Evolutionary conservation across 2,888 invertebrate genomes (phyloP), one percentile per base, ranked within the genome.

Genomic region (Epistrophe eligans): DNA sequence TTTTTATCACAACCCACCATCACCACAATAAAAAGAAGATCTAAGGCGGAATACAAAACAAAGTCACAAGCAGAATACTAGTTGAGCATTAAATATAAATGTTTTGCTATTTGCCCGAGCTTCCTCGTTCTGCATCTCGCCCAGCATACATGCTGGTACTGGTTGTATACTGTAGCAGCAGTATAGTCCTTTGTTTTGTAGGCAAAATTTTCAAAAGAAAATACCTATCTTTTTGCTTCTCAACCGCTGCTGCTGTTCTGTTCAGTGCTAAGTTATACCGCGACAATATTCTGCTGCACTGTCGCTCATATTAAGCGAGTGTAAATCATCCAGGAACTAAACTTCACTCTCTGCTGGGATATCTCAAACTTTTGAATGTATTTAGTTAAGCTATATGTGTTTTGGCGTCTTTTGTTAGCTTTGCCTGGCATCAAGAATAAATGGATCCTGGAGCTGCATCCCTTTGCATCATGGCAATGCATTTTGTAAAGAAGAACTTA

Each of bases 71-170:
- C 70, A 73, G 84, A 74, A 84, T 84, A 84, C 84, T 84, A 84
- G 79, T 79, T 84, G 79, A 79, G 79, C 84, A 84, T 84, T 79
- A 79, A 84, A 79, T 66, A 79, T 84, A 79, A 84, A 84, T 74
- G 84, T 71, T 71, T 50, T 15, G 67, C 79, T 73, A 79, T 77
- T 79, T 77, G 57, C 57, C 28, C 32, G 52, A 24, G 24, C n/a
- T 57, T 70, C 28, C 35, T 17, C 28, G 6, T 67, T 28, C 48
- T 19, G n/a, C 50, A 8, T 28, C 24, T 40, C 38, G 4, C 9
- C 45, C 15, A 28, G 15, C 28, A 55, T 35, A 52, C 28, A 55
- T 66, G 11, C 8, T 17, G 17, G 15, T 17, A 3, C 9, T 45
- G 19, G 19, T 52, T 15, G 43, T 48, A 9, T 35, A 35, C 35